Conservation (phyloP, 2,888 invertebrate species). For the Catocala sponsa region DNA sequence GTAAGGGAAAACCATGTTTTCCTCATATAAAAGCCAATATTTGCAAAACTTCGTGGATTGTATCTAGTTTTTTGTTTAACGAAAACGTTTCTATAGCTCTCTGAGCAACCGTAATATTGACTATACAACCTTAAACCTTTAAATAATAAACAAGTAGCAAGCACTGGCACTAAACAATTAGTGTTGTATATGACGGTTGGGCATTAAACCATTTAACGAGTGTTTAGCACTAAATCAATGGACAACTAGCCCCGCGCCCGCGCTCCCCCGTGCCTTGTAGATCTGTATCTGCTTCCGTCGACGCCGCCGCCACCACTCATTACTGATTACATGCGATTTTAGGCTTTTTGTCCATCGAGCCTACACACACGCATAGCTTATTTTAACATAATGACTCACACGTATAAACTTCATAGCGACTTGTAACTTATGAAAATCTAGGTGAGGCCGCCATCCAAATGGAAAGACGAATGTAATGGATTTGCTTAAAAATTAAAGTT, state of each 20-base stretch:
- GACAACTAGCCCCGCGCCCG: constrained; percentile 57
- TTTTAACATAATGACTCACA: constrained; percentile 36
- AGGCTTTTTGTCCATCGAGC: constrained; percentile 66
- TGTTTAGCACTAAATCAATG: constrained; percentile 80
- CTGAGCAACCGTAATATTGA: too few relatives aligned
- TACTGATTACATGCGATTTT: constrained; percentile 79
- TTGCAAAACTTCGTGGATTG: too few relatives aligned
- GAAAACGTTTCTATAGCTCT: too few relatives aligned
- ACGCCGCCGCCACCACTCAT: constrained; percentile 68
- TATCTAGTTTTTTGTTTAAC: too few relatives aligned
- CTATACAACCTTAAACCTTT: too few relatives aligned
- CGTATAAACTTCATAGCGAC: constrained; percentile 4
- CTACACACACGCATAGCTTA: constrained; percentile 22
- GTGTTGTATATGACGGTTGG: constrained; percentile 28
- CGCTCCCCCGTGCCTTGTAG: constrained; percentile 61
- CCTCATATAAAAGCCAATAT: too few relatives aligned
- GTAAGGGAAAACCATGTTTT: too few relatives aligned
- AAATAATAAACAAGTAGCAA: constrained; percentile 1
- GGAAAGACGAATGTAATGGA: too few relatives aligned
- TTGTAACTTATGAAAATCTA: neutral
- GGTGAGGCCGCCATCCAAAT: too few relatives aligned
- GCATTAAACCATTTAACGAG: constrained; percentile 63
- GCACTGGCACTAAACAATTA: constrained; percentile 14
- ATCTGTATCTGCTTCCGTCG: constrained; percentile 78
- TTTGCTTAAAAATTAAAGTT: too few relatives aligned